Conservation (phyloP, 2,797 vertebrate genomes). For the Melanotaenia pygmaea region DNA sequence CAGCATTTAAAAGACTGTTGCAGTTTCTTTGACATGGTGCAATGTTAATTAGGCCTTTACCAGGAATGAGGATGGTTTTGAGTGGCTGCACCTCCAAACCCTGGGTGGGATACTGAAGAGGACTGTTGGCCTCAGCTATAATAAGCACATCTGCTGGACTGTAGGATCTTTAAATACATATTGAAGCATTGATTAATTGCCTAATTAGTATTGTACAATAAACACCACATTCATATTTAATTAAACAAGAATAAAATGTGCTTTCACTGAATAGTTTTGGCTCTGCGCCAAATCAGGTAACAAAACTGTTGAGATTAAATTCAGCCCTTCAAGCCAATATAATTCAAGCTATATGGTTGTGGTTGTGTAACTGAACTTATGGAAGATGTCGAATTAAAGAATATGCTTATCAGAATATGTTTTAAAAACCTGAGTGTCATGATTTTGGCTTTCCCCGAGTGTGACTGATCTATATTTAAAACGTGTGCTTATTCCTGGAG, state of each 20-base stretch:
- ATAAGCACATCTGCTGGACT: constrained; percentile 84
- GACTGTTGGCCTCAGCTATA: constrained; percentile 88
- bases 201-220: background rate
- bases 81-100: constrained; percentile 90
- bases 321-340: background rate
- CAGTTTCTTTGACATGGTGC: too few species aligned
- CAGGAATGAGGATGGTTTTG: constrained; percentile 88
- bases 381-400: background rate
- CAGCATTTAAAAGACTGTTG: background rate
- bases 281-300: background rate
- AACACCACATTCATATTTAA: background rate
- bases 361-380: background rate
- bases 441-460: too few species aligned
- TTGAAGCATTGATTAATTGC: background rate
- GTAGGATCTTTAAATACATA: constrained; percentile 74
- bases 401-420: too few species aligned
- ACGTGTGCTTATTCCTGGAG: too few species aligned
- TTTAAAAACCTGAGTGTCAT: too few species aligned
- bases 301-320: too few species aligned
- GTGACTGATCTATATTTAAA: too few species aligned
- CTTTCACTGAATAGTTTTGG: background rate
- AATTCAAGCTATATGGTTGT: background rate
- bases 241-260: background rate
- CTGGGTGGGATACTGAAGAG: constrained; percentile 90
- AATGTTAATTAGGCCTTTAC: constrained; percentile 61